Percentiles rank a stretch among this genome's conserved stretches.
Evolutionary conservation across 2,888 invertebrate species (phyloP).

Genomic region (Dermolepida albohirtum): DNA sequence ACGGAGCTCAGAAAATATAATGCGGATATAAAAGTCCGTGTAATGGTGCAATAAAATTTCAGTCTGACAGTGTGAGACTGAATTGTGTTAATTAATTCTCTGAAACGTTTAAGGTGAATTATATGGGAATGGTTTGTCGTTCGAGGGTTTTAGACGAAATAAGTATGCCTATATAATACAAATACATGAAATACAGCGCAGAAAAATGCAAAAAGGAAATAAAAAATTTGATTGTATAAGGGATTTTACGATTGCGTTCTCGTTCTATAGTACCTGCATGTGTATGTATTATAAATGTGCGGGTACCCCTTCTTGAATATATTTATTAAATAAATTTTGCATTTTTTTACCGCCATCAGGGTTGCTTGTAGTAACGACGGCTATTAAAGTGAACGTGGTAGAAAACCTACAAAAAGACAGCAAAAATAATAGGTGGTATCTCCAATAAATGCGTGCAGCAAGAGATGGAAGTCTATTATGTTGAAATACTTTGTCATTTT

Average conservation of each 20-base stretch:
- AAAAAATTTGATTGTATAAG: conserved; percentile 35
- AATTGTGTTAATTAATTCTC: conserved; percentile 37
- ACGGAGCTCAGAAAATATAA: conserved; percentile 24
- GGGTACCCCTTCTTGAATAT: too few species aligned
- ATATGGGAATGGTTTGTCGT: conserved; percentile 33
- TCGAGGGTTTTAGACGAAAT: conserved; percentile 20
- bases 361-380: too few species aligned
- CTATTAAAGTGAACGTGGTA: too few species aligned
- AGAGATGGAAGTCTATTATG: too few species aligned
- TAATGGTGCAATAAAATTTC: conserved; percentile 26
- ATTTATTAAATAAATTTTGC: too few species aligned
- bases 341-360: too few species aligned
- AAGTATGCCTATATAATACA: background rate
- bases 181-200: conserved; percentile 9
- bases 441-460: too few species aligned
- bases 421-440: too few species aligned
- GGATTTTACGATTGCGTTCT: conserved; percentile 23
- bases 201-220: conserved; percentile 26
- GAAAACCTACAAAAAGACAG: too few species aligned
- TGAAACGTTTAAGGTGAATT: conserved; percentile 38
- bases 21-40: conserved; percentile 29
- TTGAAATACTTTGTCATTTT: too few species aligned
- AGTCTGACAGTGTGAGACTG: conserved; percentile 29
- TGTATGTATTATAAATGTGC: background rate
- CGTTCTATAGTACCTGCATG: conserved; percentile 15